Percentiles rank a stretch among this genome's conserved stretches.
Conservation (phyloP, 2,888 invertebrate genomes). For the Cheilosia soror region DNA sequence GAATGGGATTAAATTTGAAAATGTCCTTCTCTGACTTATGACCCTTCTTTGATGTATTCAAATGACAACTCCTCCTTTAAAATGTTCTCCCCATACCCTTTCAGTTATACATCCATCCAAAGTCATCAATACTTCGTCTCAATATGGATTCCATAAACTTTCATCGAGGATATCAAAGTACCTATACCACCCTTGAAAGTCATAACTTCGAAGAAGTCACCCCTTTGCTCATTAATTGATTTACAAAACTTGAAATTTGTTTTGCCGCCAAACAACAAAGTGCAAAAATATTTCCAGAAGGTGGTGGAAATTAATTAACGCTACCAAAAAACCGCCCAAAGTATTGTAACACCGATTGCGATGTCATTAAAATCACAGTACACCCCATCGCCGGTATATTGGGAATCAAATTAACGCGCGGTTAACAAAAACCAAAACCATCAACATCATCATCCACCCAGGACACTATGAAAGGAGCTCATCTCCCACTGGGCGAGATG, state of each 20-base stretch:
- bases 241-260: constrained; percentile 61
- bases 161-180: too few relatives aligned
- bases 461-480: constrained; percentile 53
- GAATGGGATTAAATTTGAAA: too few relatives aligned
- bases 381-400: constrained; percentile 45
- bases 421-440: constrained; percentile 74
- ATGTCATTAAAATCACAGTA: constrained; percentile 72
- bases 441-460: constrained; percentile 26
- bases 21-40: too few relatives aligned
- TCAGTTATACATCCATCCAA: too few relatives aligned
- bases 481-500: constrained; percentile 66
- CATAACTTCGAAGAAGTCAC: not conserved
- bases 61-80: too few relatives aligned
- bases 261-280: constrained; percentile 61
- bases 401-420: constrained; percentile 76
- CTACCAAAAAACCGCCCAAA: constrained; percentile 60
- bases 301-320: constrained; percentile 66
- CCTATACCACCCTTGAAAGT: not conserved
- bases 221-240: constrained; percentile 51
- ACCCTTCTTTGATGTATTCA: too few relatives aligned
- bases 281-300: constrained; percentile 33
- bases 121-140: too few relatives aligned
- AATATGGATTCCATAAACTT: too few relatives aligned
- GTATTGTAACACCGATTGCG: constrained; percentile 55
- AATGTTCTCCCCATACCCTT: too few relatives aligned